phyloP scores from a whole-genome alignment of 2,113 vertebrate species.

The Carollia perspicillata region DNA sequence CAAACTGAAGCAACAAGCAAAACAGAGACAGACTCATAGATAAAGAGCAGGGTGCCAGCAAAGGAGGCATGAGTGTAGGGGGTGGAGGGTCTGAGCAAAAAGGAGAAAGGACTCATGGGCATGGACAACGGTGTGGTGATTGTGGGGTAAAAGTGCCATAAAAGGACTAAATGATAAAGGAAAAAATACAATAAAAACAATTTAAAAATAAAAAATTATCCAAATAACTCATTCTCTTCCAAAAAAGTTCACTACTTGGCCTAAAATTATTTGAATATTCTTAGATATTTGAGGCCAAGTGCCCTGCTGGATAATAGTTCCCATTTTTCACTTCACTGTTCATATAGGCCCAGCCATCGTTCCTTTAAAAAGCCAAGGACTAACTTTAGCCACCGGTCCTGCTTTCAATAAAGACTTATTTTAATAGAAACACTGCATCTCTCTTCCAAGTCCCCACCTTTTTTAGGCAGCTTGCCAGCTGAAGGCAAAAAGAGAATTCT shows the following conservation, averaged over 20 bases:
- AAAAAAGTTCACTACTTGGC: slow-evolving; percentile 26
- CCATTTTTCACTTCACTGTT: slow-evolving; percentile 40
- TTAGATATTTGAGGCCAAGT: slow-evolving; percentile 48
- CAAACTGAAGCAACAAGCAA: no score
- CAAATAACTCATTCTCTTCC: slow-evolving; percentile 46
- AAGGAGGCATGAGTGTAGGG: no score
- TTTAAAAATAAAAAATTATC: slow-evolving; percentile 35
- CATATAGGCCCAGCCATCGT: slow-evolving; percentile 50
- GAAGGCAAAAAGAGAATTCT: slow-evolving; percentile 73
- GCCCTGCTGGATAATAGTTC: slow-evolving; percentile 54
- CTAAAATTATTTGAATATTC: slow-evolving; percentile 25
- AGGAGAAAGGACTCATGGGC: no score
- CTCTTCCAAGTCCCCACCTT: slow-evolving; percentile 60
- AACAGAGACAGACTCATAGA: no score
- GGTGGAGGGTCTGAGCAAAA: no score
- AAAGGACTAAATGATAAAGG: no score
- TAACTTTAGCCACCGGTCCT: slow-evolving; percentile 72
- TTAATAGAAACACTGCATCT: slow-evolving; percentile 75
- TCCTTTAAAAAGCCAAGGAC: slow-evolving; percentile 59
- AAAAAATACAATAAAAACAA: no score
- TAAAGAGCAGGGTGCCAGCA: no score
- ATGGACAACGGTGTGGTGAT: no score
- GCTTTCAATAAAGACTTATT: slow-evolving; percentile 73
- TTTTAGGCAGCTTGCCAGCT: slow-evolving; percentile 66
- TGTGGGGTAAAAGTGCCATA: no score